These are phyloP conservation scores for Lithophane socia DNA, from an alignment of 2,888 invertebrate genomes.

Conservation along the genomic window DNA sequence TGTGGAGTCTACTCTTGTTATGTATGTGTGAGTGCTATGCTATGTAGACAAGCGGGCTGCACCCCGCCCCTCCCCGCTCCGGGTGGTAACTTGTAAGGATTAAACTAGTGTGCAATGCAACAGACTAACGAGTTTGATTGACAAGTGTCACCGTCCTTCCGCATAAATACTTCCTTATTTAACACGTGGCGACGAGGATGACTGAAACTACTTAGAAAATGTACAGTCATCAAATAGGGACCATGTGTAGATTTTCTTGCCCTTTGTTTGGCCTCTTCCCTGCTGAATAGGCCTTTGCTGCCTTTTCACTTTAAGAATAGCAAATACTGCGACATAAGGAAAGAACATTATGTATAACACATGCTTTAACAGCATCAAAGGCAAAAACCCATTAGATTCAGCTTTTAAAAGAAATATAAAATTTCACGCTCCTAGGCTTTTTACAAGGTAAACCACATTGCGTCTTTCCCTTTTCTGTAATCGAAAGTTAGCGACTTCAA, in stretches of 20 bases:
- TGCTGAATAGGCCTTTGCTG: constrained; percentile 10
- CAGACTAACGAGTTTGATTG: neutral
- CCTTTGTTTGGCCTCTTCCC: neutral
- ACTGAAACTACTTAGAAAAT: neutral
- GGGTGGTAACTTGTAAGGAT: too few relatives aligned
- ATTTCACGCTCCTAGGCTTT: constrained; percentile 56
- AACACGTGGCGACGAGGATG: too few relatives aligned
- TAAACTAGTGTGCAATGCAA: neutral
- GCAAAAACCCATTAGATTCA: constrained; percentile 1
- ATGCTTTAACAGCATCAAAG: constrained; percentile 29
- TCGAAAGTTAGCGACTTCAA: constrained; percentile 71
- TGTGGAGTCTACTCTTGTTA: neutral
- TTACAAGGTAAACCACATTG: constrained; percentile 61
- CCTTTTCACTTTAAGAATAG: neutral
- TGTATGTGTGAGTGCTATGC: too few relatives aligned
- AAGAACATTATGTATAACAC: neutral
- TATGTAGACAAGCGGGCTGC: too few relatives aligned
- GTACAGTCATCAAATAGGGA: neutral
- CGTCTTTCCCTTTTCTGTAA: constrained; percentile 62
- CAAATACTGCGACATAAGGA: neutral
- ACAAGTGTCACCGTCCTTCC: neutral
- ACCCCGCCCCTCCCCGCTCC: too few relatives aligned
- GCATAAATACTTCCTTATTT: neutral
- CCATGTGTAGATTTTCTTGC: neutral
- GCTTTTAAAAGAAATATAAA: constrained; percentile 50